A percentile compares a stretch with the other conserved stretches of the same genome.
These are phyloP conservation scores for Eilema caniola DNA, from an alignment of 2,888 invertebrate species.

Conservation along the genomic window DNA sequence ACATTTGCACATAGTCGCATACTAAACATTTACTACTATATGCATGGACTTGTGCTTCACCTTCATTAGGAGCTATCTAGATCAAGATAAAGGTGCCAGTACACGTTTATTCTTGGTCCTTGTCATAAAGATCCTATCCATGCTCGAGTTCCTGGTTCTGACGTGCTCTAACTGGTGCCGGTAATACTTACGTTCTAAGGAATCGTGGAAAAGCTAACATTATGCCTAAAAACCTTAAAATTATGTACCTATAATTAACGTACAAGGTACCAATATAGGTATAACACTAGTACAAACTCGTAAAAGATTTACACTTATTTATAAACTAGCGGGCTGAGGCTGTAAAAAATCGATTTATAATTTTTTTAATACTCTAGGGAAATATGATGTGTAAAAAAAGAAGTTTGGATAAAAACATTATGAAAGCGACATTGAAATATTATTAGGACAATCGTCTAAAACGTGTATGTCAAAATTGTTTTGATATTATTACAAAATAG, in stretches of 20 bases:
- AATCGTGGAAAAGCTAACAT: no score
- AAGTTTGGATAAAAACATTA: constrained; percentile 21
- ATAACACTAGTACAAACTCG: no score
- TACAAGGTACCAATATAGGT: no score
- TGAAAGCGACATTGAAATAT: constrained; percentile 42
- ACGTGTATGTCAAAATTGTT: constrained; percentile 33
- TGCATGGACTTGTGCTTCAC: background rate
- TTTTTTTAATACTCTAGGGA: background rate
- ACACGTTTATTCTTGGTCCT: background rate
- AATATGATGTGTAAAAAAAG: background rate
- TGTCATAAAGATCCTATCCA: background rate
- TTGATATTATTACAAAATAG: constrained; percentile 47
- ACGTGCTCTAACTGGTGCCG: no score
- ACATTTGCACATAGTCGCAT: background rate
- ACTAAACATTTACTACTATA: background rate
- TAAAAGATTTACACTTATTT: no score
- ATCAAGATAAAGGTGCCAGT: background rate
- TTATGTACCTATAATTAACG: no score
- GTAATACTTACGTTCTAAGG: no score
- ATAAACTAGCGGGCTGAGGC: no score
- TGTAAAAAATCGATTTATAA: no score
- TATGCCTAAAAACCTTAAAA: no score
- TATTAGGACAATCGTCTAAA: constrained; percentile 36
- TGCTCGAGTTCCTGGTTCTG: background rate
- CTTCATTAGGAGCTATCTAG: background rate